Percentiles rank a stretch among this genome's conserved stretches.
phyloP scores from a whole-genome alignment of 1,140 invertebrate genomes.

The Macrobrachium nipponense region DNA sequence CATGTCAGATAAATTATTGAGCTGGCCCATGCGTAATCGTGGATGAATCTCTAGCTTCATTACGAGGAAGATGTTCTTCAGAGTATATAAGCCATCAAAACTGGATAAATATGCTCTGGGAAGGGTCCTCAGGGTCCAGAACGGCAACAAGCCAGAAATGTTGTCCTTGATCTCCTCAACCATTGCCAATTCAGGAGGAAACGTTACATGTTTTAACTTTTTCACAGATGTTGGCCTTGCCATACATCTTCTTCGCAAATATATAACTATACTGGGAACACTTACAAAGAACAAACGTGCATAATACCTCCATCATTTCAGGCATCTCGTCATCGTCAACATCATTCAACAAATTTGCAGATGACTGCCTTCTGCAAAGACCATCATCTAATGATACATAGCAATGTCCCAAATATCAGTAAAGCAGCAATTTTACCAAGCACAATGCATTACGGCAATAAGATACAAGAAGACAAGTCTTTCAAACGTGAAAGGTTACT shows the following conservation, averaged over 20 bases:
- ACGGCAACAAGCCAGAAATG: constrained; percentile 3
- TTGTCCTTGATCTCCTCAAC: neutral
- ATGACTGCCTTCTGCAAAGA: no score
- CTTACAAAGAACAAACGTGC: no score
- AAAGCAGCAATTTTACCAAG: no score
- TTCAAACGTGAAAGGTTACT: neutral
- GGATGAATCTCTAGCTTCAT: constrained; percentile 6
- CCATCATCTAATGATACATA: no score
- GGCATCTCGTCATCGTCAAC: no score
- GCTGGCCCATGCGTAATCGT: neutral
- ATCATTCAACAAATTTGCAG: no score
- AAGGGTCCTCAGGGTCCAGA: constrained; percentile 16
- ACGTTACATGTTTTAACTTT: neutral
- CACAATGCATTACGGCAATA: no score
- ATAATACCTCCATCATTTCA: no score
- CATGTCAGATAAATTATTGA: neutral
- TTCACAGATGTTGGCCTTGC: neutral
- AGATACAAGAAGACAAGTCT: no score
- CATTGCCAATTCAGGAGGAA: neutral
- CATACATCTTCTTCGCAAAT: no score
- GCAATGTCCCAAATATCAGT: no score
- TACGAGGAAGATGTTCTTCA: constrained; percentile 3
- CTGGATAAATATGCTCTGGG: constrained; percentile 1
- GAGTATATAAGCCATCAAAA: constrained; percentile 23
- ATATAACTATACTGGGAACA: no score